These are phyloP conservation scores for Drosophila suzukii DNA, from an alignment of 1,140 invertebrate species.

Conservation along the genomic window DNA sequence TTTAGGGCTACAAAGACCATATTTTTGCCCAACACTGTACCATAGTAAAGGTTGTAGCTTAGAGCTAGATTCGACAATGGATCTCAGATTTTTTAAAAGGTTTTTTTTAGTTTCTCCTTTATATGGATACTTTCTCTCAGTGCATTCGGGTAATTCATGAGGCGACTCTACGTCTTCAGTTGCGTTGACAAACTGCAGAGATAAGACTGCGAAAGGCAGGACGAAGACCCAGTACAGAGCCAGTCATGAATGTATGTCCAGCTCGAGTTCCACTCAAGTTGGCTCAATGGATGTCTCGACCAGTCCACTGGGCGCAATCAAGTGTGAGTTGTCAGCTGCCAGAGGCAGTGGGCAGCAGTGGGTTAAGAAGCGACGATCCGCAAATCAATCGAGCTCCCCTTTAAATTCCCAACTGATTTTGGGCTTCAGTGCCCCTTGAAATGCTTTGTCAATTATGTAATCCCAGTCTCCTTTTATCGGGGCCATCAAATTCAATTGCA, in stretches of 20 bases:
- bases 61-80: no score
- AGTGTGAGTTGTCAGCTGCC: conserved; percentile 61
- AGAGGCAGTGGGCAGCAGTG: conserved; percentile 5
- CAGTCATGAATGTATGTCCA: conserved; percentile 52
- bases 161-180: conserved; percentile 45
- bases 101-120: no score
- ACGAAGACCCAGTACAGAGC: conserved; percentile 15
- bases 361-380: conserved; percentile 20
- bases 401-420: conserved; percentile 38
- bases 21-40: no score
- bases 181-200: conserved; percentile 59
- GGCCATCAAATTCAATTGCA: conserved; percentile 38
- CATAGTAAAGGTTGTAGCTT: no score
- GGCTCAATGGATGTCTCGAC: conserved; percentile 36
- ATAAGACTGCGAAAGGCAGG: conserved; percentile 34
- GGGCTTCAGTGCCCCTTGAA: conserved; percentile 1
- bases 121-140: not conserved
- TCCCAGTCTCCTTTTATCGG: conserved; percentile 15
- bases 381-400: conserved; percentile 56
- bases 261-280: conserved; percentile 21
- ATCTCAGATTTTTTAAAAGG: no score
- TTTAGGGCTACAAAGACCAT: no score
- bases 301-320: conserved; percentile 56
- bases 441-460: conserved; percentile 35
- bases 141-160: conserved; percentile 49